Percentiles rank a stretch among this genome's conserved stretches.
Evolutionary conservation across 53 echinoderm and acorn worm species (phyloP).

Genomic region (Astropecten irregularis): DNA sequence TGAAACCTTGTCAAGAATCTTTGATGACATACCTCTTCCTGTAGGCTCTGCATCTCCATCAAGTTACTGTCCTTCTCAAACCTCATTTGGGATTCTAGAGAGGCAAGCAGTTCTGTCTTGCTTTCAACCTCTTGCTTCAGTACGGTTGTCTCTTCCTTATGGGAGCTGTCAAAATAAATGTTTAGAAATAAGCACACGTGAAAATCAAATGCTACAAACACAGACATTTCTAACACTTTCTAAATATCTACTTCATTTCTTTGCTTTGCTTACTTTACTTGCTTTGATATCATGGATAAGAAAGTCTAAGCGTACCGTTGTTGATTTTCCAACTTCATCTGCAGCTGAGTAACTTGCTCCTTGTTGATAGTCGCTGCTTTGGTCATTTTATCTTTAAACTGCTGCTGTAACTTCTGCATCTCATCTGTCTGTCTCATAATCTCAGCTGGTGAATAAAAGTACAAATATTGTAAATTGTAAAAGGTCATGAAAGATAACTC

Average conservation of each 20-base stretch:
- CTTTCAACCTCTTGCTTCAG: background rate
- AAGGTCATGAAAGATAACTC: too few species aligned
- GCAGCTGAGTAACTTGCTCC: background rate
- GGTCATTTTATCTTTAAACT: background rate
- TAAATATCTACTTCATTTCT: too few species aligned
- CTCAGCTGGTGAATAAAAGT: conserved; percentile 1
- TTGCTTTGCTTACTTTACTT: too few species aligned
- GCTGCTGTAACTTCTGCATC: background rate
- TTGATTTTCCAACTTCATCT: conserved; percentile 17
- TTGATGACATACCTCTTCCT: conserved; percentile 47
- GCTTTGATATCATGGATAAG: too few species aligned
- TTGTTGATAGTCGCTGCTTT: background rate
- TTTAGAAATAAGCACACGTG: background rate
- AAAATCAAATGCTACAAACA: too few species aligned
- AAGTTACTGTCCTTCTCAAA: conserved; percentile 44
- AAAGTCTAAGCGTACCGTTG: conserved; percentile 8
- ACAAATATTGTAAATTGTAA: too few species aligned
- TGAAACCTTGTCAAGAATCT: too few species aligned
- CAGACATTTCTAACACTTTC: too few species aligned
- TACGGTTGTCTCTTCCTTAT: background rate
- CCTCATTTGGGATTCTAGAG: background rate
- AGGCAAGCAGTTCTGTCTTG: background rate
- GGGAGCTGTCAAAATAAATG: background rate
- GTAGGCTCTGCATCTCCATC: conserved; percentile 20
- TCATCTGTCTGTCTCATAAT: background rate